Conservation (phyloP, 2,797 vertebrate genomes). For the Sebastiscus albofasciatus region DNA sequence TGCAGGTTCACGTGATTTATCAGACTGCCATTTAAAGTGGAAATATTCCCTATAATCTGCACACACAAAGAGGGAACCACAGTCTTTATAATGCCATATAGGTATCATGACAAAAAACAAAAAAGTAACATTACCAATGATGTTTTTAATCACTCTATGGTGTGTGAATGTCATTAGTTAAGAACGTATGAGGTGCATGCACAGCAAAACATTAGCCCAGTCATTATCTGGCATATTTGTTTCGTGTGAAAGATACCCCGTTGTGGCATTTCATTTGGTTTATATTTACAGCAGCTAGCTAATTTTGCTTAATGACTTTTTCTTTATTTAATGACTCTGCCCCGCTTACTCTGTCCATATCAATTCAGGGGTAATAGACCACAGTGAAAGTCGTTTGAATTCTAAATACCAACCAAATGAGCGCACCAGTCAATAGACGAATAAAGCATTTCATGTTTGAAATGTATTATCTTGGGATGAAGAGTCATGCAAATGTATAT, state of each 20-base stretch:
- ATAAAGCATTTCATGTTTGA: slow-evolving; percentile 39
- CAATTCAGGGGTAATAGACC: slow-evolving; percentile 61
- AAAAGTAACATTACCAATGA: neutral
- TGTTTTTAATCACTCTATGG: neutral
- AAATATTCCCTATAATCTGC: neutral
- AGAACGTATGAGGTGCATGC: slow-evolving; percentile 1
- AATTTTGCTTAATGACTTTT: slow-evolving; percentile 69
- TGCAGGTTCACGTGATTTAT: neutral
- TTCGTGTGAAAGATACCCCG: slow-evolving; percentile 20
- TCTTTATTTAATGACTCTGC: slow-evolving; percentile 62
- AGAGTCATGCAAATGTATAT: slow-evolving; percentile 1
- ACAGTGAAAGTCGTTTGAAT: slow-evolving; percentile 57
- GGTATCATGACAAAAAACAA: neutral
- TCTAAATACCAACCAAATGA: slow-evolving; percentile 52
- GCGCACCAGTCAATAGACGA: slow-evolving; percentile 35
- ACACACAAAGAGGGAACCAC: neutral
- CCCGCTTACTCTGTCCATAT: slow-evolving; percentile 54
- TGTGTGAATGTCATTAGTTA: neutral
- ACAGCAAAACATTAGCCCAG: slow-evolving; percentile 16
- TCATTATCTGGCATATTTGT: slow-evolving; percentile 28
- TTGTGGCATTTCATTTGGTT: slow-evolving; percentile 54
- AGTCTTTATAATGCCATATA: neutral
- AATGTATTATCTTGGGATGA: slow-evolving; percentile 18
- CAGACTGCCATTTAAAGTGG: neutral
- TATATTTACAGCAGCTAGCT: slow-evolving; percentile 66